Percentiles rank a stretch among this genome's conserved stretches.
Evolutionary conservation across 2,113 vertebrate species (phyloP).

Genomic region (Onychorhynchus coronatus): DNA sequence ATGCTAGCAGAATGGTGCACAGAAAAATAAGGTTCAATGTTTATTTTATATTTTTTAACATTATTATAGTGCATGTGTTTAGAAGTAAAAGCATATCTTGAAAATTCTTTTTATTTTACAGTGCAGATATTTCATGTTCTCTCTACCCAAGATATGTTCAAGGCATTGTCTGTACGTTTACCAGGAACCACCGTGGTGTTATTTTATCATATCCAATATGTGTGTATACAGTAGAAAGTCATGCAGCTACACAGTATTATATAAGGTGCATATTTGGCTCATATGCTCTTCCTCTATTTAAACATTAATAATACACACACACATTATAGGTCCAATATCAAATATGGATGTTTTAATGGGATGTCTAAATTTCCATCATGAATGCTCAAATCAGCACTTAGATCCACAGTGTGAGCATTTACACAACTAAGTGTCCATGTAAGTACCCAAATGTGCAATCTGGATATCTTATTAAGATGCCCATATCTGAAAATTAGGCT

Average conservation of each 20-base stretch:
- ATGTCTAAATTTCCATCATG: not conserved
- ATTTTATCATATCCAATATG: not conserved
- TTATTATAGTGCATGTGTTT: not conserved
- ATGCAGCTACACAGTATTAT: not conserved
- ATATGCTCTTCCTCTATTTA: not conserved
- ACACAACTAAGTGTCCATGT: not conserved
- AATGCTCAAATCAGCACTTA: slow-evolving; percentile 18
- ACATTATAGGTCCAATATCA: not conserved
- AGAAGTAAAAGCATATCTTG: not conserved
- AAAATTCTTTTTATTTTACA: not conserved
- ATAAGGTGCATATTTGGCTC: not conserved
- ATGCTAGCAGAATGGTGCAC: not conserved
- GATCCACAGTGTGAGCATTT: slow-evolving; percentile 1
- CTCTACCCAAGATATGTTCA: not conserved
- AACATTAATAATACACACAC: not conserved
- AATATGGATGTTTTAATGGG: slow-evolving; percentile 23
- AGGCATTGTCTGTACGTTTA: not conserved
- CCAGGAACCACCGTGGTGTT: not conserved
- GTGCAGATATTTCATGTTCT: not conserved
- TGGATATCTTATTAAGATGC: not conserved
- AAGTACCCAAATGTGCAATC: slow-evolving; percentile 26
- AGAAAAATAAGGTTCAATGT: not conserved
- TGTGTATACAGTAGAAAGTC: not conserved
- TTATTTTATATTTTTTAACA: not conserved
- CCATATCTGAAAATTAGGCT: slow-evolving; percentile 24